Conservation (phyloP, 2,888 invertebrate genomes). For the Scotopteryx bipunctaria region DNA sequence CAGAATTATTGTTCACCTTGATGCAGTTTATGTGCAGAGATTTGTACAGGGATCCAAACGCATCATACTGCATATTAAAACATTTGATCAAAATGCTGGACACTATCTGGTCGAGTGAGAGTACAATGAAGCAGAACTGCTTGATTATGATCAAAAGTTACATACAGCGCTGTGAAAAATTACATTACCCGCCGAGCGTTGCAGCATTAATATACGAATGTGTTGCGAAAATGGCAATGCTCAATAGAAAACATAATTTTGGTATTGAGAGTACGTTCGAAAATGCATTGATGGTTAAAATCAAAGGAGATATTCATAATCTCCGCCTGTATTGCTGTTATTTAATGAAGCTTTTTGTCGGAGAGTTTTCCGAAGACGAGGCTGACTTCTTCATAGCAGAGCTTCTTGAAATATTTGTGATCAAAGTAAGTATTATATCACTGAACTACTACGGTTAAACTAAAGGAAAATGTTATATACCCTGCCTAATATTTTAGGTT, state of each 20-base stretch:
- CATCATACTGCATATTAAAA: slow-evolving; percentile 57
- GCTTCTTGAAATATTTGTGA: slow-evolving; percentile 62
- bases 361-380: slow-evolving; percentile 47
- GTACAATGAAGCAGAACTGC: slow-evolving; percentile 65
- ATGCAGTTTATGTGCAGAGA: slow-evolving; percentile 70
- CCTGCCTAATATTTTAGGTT: slow-evolving; percentile 54
- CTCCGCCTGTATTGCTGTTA: slow-evolving; percentile 69
- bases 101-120: slow-evolving; percentile 55
- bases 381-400: slow-evolving; percentile 48
- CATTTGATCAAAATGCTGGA: slow-evolving; percentile 61
- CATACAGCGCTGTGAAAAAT: slow-evolving; percentile 61
- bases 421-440: slow-evolving; percentile 55
- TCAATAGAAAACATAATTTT: slow-evolving; percentile 48
- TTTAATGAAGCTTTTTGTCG: slow-evolving; percentile 52
- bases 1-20: slow-evolving; percentile 64
- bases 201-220: slow-evolving; percentile 72
- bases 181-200: slow-evolving; percentile 66
- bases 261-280: slow-evolving; percentile 53
- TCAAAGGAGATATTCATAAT: slow-evolving; percentile 58
- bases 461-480: too few relatives aligned
- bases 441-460: too few relatives aligned
- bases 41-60: slow-evolving; percentile 63
- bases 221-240: slow-evolving; percentile 58
- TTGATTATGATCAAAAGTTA: slow-evolving; percentile 72
- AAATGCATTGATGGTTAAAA: slow-evolving; percentile 52